These are phyloP conservation scores for Drosophila mulleri DNA, from an alignment of 2,888 invertebrate species.

Conservation along the genomic window DNA sequence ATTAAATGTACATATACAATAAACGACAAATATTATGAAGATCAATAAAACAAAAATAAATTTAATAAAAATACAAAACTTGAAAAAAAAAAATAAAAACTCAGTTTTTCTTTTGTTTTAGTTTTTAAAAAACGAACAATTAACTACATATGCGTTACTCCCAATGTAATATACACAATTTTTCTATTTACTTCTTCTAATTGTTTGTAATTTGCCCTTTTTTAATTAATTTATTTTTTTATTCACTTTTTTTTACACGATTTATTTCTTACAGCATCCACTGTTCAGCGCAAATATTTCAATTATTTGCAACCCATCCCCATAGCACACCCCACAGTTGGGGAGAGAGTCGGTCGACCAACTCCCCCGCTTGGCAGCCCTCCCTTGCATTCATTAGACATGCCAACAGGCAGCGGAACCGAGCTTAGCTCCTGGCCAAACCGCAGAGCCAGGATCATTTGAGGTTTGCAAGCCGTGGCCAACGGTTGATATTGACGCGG, in stretches of 20 bases:
- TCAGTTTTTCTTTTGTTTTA: no score
- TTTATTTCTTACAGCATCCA: conserved; percentile 19
- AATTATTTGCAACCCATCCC: conserved; percentile 74
- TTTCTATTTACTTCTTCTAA: no score
- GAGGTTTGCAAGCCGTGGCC: conserved; percentile 73
- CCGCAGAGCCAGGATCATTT: conserved; percentile 82
- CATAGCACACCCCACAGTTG: conserved; percentile 11
- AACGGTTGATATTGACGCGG: conserved; percentile 75
- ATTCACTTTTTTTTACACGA: not conserved
- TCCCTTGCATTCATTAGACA: conserved; percentile 65
- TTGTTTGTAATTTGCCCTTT: not conserved
- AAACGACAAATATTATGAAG: not conserved
- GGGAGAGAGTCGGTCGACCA: conserved; percentile 8
- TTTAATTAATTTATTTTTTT: not conserved
- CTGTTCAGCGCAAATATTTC: conserved; percentile 78
- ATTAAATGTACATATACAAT: not conserved
- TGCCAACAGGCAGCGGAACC: conserved; percentile 67
- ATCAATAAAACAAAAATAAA: not conserved
- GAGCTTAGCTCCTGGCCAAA: conserved; percentile 81
- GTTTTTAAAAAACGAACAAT: no score
- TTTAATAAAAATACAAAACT: no score
- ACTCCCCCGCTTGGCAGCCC: not conserved
- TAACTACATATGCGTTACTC: no score
- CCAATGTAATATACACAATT: no score
- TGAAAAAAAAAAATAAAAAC: no score